Conservation (phyloP, 2,888 invertebrate species). For the Cenopis cana region DNA sequence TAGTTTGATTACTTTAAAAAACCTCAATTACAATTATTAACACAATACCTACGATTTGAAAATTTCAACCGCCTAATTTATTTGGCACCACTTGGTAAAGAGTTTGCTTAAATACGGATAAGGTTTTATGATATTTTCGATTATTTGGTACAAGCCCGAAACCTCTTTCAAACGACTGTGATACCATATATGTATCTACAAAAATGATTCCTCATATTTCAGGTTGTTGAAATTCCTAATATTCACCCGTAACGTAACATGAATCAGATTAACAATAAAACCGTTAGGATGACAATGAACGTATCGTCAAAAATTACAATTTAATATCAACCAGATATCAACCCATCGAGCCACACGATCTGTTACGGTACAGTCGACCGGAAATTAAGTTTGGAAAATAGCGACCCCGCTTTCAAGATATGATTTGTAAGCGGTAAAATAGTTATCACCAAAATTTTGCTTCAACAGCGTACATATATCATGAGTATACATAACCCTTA, state of each 20-base stretch:
- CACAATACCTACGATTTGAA: no score
- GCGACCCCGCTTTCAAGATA: constrained; percentile 31
- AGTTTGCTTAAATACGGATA: no score
- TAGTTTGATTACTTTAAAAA: no score
- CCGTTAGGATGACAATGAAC: background rate
- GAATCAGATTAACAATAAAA: background rate
- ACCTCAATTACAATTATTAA: no score
- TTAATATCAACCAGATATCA: constrained; percentile 36
- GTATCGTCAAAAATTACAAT: constrained; percentile 34
- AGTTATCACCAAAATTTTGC: constrained; percentile 3
- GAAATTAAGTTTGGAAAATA: constrained; percentile 42
- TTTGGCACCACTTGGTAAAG: no score
- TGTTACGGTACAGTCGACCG: constrained; percentile 37
- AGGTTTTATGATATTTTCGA: no score
- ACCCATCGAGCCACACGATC: constrained; percentile 20
- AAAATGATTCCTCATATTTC: no score
- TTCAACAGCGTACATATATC: background rate
- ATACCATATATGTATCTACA: no score
- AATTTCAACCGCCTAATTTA: no score
- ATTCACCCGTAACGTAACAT: background rate
- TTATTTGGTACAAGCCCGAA: no score
- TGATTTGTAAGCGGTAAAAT: constrained; percentile 29
- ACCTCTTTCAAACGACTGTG: no score
- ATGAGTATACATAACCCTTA: background rate
- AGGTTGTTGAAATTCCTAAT: no score